Base-by-base conservation (phyloP, 1,140 invertebrate species). In the Aphidius gifuensis region DNA sequence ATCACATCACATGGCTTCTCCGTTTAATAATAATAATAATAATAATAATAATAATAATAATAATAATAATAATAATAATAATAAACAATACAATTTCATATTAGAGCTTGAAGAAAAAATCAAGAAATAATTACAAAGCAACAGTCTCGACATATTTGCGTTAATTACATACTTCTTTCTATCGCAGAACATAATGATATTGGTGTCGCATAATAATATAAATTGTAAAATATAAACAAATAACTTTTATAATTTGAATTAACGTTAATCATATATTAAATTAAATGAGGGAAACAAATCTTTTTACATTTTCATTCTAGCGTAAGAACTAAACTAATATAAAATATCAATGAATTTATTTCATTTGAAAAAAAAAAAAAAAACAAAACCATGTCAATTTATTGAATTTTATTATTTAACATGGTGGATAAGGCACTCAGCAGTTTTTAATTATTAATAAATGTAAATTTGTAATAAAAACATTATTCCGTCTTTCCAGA, bases 211-310 rank as follows among this genome's bases (percentile, higher is more conserved):
- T 65, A 68, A 67, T 69, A 63, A 65, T 72, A 68, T 70, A 68
- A 68, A 66, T 68, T 62, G 65, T 61, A 65, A 68, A 68, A 66
- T 74, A 69, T 65, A 65, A 68, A 68, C 68, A 68, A 71, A 69
- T 65, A 66, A 71, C 71, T 62, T 75, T 69, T 66, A 71, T 71
- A 77, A 70, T 74, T 69, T 74, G 76, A 65, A 70, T 70, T 72
- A 77, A 74, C 70, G 75, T 74, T 69, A 70, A 64, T 58, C 68
- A 66, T 66, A 64, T 48, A 74, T 75, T 77, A 76, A 76, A 74
- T 74, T 75, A 74, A 76, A 75, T 64, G 69, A 74, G 74, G 74
- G 40, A 51, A 51, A 39, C 38, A 75, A 74, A 32, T 32, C 4
- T 32, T 4, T 32, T 32, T 32, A 32, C 23, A 32, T 32, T 3